These are phyloP conservation scores for Champsocephalus gunnari DNA, from an alignment of 2,797 vertebrate species.

Conservation along the genomic window DNA sequence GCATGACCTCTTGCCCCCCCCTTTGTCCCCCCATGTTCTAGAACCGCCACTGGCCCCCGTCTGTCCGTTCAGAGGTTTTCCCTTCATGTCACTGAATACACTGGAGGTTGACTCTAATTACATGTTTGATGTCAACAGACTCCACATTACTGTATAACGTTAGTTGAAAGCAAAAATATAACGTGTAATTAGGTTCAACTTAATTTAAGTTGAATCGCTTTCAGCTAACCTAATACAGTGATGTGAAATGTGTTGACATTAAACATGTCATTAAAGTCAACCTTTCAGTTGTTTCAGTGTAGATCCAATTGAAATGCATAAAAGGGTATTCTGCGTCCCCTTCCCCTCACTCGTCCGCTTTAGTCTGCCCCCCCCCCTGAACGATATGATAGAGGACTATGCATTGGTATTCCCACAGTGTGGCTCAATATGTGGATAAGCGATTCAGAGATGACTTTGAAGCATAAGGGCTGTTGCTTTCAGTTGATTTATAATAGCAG, in stretches of 20 bases:
- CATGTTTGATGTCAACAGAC: too few species aligned
- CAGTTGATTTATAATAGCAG: conserved; percentile 68
- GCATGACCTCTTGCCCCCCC: too few species aligned
- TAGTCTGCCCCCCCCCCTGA: not conserved
- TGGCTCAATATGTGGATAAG: conserved; percentile 68
- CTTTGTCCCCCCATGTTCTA: too few species aligned
- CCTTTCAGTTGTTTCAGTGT: not conserved
- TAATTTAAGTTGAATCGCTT: too few species aligned
- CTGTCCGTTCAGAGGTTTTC: conserved; percentile 21
- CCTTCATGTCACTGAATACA: too few species aligned
- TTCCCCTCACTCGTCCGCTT: not conserved
- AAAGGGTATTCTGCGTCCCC: conserved; percentile 41
- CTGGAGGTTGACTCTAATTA: too few species aligned
- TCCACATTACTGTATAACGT: too few species aligned
- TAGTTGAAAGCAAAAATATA: too few species aligned
- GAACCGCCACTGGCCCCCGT: not conserved
- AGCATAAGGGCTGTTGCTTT: conserved; percentile 62
- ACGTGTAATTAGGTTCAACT: too few species aligned
- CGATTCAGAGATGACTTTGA: conserved; percentile 80
- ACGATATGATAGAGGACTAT: conserved; percentile 59
- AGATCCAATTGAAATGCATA: conserved; percentile 46
- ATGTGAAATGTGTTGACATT: too few species aligned
- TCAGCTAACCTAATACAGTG: too few species aligned
- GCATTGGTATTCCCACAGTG: conserved; percentile 71
- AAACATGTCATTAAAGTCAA: too few species aligned